A percentile compares a stretch with the other conserved stretches of the same genome.
Conservation (phyloP, 2,797 vertebrate species). For the Parauchenoglanis punctatus region DNA sequence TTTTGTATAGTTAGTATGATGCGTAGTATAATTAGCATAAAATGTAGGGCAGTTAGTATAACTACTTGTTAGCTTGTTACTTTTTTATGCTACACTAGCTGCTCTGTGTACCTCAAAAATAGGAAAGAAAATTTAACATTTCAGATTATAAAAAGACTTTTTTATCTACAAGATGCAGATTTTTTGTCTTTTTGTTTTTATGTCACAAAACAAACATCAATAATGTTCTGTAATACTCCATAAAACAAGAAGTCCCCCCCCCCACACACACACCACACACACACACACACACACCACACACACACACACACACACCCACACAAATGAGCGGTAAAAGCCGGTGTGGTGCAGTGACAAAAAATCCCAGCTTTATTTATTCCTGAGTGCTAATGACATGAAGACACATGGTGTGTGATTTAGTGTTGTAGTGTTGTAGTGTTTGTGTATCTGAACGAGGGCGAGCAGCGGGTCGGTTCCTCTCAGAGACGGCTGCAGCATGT, state of each 20-base stretch:
- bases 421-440: no score
- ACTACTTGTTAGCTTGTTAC: no score
- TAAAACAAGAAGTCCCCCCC: not conserved
- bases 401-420: not conserved
- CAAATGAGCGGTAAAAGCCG: not conserved
- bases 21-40: no score
- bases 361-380: not conserved
- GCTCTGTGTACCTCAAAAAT: no score
- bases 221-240: not conserved
- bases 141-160: no score
- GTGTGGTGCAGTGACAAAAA: not conserved
- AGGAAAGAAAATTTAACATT: no score
- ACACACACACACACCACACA: not conserved
- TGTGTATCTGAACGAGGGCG: not conserved
- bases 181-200: no score
- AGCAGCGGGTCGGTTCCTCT: slow-evolving; percentile 24
- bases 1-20: no score
- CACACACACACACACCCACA: not conserved
- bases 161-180: no score
- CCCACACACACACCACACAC: not conserved
- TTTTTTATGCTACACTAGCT: no score
- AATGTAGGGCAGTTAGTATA: no score
- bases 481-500: not conserved
- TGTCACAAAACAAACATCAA: no score
- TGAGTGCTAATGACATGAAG: not conserved